Percentiles rank a stretch among this genome's conserved stretches.
Conservation (phyloP, 2,797 vertebrate genomes). For the Sandelia bainsii region DNA sequence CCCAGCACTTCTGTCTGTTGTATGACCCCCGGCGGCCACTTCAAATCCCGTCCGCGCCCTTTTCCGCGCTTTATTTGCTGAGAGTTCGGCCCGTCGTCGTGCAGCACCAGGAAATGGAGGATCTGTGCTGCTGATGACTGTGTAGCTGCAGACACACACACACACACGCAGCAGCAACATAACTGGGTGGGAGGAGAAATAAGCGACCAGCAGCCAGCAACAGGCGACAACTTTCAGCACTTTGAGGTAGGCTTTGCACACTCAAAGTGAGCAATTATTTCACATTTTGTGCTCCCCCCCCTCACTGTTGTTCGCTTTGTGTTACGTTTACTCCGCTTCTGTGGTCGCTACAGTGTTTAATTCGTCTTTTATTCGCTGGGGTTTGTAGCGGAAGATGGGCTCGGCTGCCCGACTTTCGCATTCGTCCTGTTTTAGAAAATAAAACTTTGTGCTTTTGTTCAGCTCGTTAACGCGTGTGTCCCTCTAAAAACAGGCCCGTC, state of each 20-base stretch:
- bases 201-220: slow-evolving; percentile 10
- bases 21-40: no score
- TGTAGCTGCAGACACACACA: neutral
- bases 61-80: slow-evolving; percentile 13
- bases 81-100: slow-evolving; percentile 1
- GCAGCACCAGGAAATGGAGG: slow-evolving; percentile 67
- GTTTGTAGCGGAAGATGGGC: slow-evolving; percentile 56
- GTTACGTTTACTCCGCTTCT: accelerated
- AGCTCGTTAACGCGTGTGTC: neutral
- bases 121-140: slow-evolving; percentile 1
- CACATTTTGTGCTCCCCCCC: accelerated
- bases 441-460: neutral
- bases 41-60: neutral
- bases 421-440: slow-evolving; percentile 1
- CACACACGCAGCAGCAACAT: neutral
- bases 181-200: slow-evolving; percentile 61
- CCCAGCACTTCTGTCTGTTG: no score
- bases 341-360: neutral
- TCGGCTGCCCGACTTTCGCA: slow-evolving; percentile 44
- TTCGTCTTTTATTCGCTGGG: neutral
- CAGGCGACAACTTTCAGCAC: slow-evolving; percentile 40
- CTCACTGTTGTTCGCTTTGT: accelerated
- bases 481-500: neutral
- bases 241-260: slow-evolving; percentile 8
- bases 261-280: neutral